phyloP scores from a whole-genome alignment of 2,888 invertebrate genomes.

The Caenorhabditis sinica region DNA sequence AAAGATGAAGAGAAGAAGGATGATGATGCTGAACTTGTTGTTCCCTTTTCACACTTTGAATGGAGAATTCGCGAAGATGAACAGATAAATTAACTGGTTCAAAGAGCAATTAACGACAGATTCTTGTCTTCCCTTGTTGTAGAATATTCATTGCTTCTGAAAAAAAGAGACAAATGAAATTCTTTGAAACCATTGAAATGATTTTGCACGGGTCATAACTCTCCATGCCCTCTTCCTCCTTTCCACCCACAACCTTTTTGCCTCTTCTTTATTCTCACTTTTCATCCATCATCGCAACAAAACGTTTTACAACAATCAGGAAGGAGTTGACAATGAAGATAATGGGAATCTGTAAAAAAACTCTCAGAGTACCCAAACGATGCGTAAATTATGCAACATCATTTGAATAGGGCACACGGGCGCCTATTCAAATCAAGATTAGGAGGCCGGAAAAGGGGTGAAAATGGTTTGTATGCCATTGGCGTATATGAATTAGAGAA shows the following conservation, averaged over 20 bases:
- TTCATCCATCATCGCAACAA: conserved; percentile 12
- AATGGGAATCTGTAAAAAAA: conserved; percentile 29
- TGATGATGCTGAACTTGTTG: conserved; percentile 44
- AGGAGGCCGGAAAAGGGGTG: conserved; percentile 58
- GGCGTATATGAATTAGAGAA: conserved; percentile 52
- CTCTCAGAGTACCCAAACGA: conserved; percentile 32
- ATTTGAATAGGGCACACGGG: conserved; percentile 50
- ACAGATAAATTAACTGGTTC: conserved; percentile 53
- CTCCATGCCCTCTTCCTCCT: conserved; percentile 51
- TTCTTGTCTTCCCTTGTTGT: conserved; percentile 17
- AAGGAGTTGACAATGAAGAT: conserved; percentile 52
- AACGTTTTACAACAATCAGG: conserved; percentile 42
- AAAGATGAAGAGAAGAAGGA: conserved; percentile 7
- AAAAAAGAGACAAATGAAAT: conserved; percentile 7
- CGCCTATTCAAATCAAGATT: conserved; percentile 59
- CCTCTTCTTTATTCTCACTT: conserved; percentile 45
- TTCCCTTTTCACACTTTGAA: conserved; percentile 52
- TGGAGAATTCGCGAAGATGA: conserved; percentile 1
- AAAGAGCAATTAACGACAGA: conserved; percentile 58
- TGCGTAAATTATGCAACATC: conserved; percentile 63
- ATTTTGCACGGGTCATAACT: conserved; percentile 54
- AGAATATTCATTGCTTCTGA: conserved; percentile 10
- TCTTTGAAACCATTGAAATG: conserved; percentile 33
- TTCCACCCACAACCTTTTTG: conserved; percentile 25
- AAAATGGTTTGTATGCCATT: conserved; percentile 54